Percentiles rank a stretch among this genome's conserved stretches.
Conservation (phyloP, 2,113 vertebrate genomes). For the Pipa parva region DNA sequence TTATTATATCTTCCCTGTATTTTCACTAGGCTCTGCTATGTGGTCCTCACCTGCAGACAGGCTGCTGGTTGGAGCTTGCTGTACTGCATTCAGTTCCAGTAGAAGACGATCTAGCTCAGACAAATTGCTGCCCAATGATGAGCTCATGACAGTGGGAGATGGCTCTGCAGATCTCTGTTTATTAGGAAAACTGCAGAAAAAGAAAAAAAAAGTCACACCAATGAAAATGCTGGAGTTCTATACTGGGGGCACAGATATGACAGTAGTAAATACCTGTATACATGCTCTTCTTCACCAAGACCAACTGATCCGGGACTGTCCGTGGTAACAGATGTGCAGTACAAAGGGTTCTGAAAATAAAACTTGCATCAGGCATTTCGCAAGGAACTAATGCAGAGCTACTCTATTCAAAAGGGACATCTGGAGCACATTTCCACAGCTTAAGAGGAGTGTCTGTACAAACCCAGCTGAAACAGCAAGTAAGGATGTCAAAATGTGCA, state of each 20-base stretch:
- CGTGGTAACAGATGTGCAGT: conserved; percentile 62
- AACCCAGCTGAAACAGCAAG: too few species aligned
- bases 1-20: too few species aligned
- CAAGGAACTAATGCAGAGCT: too few species aligned
- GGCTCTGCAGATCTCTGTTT: conserved; percentile 89
- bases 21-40: too few species aligned
- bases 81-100: conserved; percentile 90
- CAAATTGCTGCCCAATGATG: conserved; percentile 88
- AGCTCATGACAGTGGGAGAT: conserved; percentile 79
- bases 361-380: too few species aligned
- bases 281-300: conserved; percentile 88
- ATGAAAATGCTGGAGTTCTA: too few species aligned
- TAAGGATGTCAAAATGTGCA: too few species aligned
- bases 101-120: conserved; percentile 93
- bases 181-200: conserved; percentile 82
- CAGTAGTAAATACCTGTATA: conserved; percentile 78
- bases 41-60: conserved; percentile 71
- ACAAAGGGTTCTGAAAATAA: conserved; percentile 65
- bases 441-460: too few species aligned
- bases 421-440: too few species aligned
- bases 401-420: too few species aligned
- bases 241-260: neutral
- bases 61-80: conserved; percentile 76
- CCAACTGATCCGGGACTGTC: conserved; percentile 69
- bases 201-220: neutral